Conservation (phyloP, 2,113 vertebrate species). For the Semnopithecus entellus region DNA sequence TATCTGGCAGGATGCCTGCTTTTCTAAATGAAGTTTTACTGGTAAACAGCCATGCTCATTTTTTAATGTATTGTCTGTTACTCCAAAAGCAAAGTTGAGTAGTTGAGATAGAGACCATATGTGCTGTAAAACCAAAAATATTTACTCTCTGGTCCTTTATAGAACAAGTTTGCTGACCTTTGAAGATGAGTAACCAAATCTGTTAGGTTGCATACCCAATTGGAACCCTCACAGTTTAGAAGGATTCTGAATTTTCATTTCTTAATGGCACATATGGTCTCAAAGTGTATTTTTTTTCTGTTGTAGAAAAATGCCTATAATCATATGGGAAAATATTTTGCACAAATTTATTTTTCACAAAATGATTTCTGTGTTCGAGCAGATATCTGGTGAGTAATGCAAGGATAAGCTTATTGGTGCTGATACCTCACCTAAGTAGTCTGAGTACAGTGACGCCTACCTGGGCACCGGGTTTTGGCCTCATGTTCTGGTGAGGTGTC, state of each 20-base stretch:
- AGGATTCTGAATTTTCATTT: neutral
- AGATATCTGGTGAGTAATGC: neutral
- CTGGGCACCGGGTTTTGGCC: rapidly evolving
- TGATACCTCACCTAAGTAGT: neutral
- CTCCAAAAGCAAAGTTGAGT: neutral
- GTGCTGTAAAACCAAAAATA: neutral
- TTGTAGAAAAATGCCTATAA: neutral
- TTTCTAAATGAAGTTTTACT: neutral
- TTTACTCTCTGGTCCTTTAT: neutral
- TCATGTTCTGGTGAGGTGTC: neutral
- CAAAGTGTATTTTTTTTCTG: neutral
- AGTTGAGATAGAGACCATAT: neutral
- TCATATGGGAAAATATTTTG: neutral
- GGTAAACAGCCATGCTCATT: neutral
- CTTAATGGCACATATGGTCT: neutral
- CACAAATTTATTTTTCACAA: neutral
- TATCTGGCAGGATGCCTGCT: neutral
- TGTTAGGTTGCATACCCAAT: neutral
- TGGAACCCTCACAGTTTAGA: neutral
- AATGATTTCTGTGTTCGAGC: neutral
- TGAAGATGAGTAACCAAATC: neutral
- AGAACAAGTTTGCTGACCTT: neutral
- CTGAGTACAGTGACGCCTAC: neutral
- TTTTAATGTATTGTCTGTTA: neutral
- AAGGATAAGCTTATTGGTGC: neutral